Conservation (phyloP, 2,797 vertebrate genomes). For the Kryptolebias ocellatus region DNA sequence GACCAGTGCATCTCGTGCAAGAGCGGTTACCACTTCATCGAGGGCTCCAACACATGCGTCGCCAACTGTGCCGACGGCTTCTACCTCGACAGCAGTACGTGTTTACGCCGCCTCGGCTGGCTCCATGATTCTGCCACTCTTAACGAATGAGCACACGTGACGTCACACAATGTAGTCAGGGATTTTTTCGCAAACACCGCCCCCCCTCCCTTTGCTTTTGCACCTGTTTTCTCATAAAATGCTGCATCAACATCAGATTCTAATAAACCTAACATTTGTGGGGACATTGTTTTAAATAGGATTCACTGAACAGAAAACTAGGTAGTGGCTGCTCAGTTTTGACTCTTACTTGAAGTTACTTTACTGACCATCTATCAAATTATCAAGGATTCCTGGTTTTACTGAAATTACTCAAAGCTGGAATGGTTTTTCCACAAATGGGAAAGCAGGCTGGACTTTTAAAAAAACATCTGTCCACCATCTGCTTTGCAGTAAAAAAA, state of each 20-base stretch:
- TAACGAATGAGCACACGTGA: not conserved
- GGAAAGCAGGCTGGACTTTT: conserved; percentile 1
- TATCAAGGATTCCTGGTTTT: conserved; percentile 1
- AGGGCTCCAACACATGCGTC: conserved; percentile 89
- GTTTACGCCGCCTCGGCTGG: not conserved
- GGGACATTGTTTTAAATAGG: not conserved
- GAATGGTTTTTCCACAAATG: not conserved
- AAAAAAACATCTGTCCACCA: conserved; percentile 21
- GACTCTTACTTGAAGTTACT: conserved; percentile 3
- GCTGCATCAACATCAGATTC: too few species aligned
- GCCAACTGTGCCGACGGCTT: conserved; percentile 89
- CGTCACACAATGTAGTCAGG: not conserved
- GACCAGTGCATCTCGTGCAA: conserved; percentile 96
- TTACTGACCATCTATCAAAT: not conserved
- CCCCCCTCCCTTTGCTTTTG: too few species aligned
- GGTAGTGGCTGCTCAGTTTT: not conserved
- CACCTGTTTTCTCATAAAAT: too few species aligned
- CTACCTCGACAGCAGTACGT: conserved; percentile 84
- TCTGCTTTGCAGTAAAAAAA: conserved; percentile 3
- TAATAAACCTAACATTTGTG: not conserved
- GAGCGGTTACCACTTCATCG: conserved; percentile 90
- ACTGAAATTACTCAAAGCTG: not conserved
- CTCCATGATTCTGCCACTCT: not conserved
- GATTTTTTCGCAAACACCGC: not conserved
- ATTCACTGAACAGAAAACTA: not conserved